phyloP scores from a whole-genome alignment of 2,797 vertebrate species.

The Myotis planiceps region DNA sequence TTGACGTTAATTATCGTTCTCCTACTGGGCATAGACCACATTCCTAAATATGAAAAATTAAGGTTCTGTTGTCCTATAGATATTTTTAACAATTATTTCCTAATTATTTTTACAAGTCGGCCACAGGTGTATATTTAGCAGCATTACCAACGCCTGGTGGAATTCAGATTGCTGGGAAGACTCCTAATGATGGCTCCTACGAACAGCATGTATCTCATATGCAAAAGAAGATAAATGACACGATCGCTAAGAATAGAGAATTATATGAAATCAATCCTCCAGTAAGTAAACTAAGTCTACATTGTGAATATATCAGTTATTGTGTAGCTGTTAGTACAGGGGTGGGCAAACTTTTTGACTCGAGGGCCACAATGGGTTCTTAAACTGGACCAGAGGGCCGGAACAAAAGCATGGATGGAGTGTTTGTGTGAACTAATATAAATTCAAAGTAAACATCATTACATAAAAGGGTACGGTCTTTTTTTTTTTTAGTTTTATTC shows the following conservation, averaged over 20 bases:
- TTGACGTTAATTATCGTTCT: background rate
- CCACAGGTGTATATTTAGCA: slow-evolving; percentile 96
- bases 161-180: slow-evolving; percentile 97
- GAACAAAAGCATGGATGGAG: no score
- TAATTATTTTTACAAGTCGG: slow-evolving; percentile 89
- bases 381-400: no score
- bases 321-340: background rate
- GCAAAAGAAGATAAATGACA: slow-evolving; percentile 99
- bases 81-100: background rate
- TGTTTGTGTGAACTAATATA: no score
- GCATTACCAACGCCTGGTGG: slow-evolving; percentile 95
- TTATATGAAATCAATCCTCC: slow-evolving; percentile 96
- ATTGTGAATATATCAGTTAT: background rate
- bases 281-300: slow-evolving; percentile 86
- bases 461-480: no score
- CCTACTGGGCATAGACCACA: background rate
- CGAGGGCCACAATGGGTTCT: no score
- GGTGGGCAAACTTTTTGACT: no score
- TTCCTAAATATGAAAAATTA: background rate
- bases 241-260: slow-evolving; percentile 96
- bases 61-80: background rate
- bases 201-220: slow-evolving; percentile 96
- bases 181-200: slow-evolving; percentile 93
- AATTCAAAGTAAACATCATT: no score
- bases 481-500: no score